These are phyloP conservation scores for Ictidomys tridecemlineatus DNA, from an alignment of 2,113 vertebrate genomes.

Conservation along the genomic window DNA sequence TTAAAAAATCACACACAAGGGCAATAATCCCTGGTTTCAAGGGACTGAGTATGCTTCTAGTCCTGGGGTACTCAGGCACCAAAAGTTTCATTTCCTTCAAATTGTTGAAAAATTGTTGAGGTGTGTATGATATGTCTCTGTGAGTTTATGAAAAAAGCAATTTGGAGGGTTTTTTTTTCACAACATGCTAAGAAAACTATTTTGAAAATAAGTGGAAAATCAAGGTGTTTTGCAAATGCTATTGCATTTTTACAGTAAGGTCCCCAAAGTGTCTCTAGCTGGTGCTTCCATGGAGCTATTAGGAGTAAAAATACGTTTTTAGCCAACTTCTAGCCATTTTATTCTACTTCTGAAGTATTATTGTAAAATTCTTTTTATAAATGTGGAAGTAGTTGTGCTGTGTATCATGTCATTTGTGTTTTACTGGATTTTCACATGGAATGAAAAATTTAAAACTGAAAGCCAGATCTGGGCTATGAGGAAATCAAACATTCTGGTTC, in stretches of 20 bases:
- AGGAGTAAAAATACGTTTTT: constrained; percentile 9
- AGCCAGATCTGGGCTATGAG: background rate
- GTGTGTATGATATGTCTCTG: background rate
- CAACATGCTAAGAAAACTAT: background rate
- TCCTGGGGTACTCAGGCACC: background rate
- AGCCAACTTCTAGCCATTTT: background rate
- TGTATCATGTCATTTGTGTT: constrained; percentile 9
- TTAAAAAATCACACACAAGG: background rate
- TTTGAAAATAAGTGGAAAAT: constrained; percentile 20
- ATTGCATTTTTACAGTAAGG: background rate
- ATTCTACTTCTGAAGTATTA: constrained; percentile 43
- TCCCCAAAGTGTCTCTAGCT: background rate
- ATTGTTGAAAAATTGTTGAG: background rate
- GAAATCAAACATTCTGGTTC: constrained; percentile 25
- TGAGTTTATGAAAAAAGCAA: background rate
- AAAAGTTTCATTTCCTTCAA: background rate
- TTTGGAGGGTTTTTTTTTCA: background rate
- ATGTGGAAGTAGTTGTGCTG: background rate
- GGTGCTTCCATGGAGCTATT: background rate
- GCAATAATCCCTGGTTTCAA: background rate
- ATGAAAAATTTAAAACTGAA: constrained; percentile 37
- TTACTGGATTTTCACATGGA: constrained; percentile 56
- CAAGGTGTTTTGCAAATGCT: background rate
- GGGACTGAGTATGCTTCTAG: background rate
- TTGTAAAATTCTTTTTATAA: background rate